Evolutionary conservation across 1,140 invertebrate species (phyloP).

Genomic region (Drosophila bocki): DNA sequence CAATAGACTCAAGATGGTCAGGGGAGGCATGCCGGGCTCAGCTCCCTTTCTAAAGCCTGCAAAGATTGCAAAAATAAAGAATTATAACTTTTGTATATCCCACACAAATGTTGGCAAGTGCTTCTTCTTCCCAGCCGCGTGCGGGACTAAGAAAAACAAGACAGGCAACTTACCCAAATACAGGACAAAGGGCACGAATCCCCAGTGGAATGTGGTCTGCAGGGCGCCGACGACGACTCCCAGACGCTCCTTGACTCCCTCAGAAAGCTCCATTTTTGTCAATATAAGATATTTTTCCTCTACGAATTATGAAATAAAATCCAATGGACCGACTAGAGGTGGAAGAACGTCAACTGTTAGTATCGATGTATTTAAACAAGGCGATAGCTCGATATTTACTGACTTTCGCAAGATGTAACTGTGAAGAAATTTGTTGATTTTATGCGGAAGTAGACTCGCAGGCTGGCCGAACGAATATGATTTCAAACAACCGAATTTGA

Average conservation of each 20-base stretch:
- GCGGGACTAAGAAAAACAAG: background rate
- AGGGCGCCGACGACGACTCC: constrained; percentile 86
- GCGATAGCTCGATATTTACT: background rate
- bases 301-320: constrained; percentile 38
- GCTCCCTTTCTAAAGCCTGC: constrained; percentile 88
- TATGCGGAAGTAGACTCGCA: background rate
- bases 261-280: constrained; percentile 65
- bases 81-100: constrained; percentile 14
- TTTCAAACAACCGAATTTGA: background rate
- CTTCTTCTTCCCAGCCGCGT: constrained; percentile 52
- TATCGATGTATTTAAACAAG: background rate
- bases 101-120: constrained; percentile 9
- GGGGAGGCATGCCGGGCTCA: constrained; percentile 88
- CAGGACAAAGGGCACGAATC: constrained; percentile 89
- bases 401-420: background rate
- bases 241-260: constrained; percentile 87
- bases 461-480: background rate
- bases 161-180: constrained; percentile 88
- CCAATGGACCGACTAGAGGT: constrained; percentile 5
- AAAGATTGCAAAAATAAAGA: constrained; percentile 16
- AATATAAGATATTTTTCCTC: constrained; percentile 4
- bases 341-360: background rate
- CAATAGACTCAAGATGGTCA: constrained; percentile 86
- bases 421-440: background rate
- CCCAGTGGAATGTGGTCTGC: constrained; percentile 89